phyloP scores from a whole-genome alignment of 2,113 vertebrate genomes.

The Erinaceus europaeus region DNA sequence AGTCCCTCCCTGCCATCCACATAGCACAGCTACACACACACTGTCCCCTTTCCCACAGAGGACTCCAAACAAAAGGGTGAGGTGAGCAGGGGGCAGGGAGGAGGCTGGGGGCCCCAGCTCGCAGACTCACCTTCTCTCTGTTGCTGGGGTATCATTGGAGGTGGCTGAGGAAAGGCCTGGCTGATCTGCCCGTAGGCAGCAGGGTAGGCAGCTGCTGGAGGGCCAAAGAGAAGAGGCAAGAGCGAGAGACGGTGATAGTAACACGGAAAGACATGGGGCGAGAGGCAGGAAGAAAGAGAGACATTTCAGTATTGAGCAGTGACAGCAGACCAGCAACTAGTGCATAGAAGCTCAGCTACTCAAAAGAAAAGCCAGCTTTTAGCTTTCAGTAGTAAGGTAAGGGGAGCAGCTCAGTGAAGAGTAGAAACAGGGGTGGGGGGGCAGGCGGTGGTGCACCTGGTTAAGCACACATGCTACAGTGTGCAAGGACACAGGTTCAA shows the following conservation, averaged over 20 bases:
- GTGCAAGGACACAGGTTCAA: too few species aligned
- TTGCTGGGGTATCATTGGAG: slow-evolving; percentile 98
- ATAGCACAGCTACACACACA: not conserved
- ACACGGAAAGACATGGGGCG: slow-evolving; percentile 7
- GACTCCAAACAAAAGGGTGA: not conserved
- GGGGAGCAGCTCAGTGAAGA: not conserved
- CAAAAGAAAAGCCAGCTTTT: not conserved
- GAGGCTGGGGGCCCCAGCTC: not conserved
- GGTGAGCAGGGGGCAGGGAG: not conserved
- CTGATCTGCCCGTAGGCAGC: slow-evolving; percentile 99
- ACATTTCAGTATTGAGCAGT: slow-evolving; percentile 69
- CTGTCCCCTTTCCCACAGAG: not conserved
- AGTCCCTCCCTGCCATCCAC: not conserved
- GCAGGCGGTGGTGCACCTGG: too few species aligned
- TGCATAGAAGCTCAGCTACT: not conserved
- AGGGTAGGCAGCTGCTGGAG: slow-evolving; percentile 93
- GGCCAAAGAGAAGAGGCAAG: slow-evolving; percentile 58
- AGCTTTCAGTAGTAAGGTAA: not conserved
- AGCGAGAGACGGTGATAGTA: slow-evolving; percentile 29
- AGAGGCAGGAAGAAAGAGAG: slow-evolving; percentile 59
- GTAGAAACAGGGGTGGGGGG: not conserved
- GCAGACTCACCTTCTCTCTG: slow-evolving; percentile 96
- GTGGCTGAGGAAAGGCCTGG: slow-evolving; percentile 98
- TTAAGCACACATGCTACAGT: too few species aligned
- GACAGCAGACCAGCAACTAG: not conserved